Base-by-base conservation (phyloP, 1,140 invertebrate species). In the Marisa cornuarietis region DNA sequence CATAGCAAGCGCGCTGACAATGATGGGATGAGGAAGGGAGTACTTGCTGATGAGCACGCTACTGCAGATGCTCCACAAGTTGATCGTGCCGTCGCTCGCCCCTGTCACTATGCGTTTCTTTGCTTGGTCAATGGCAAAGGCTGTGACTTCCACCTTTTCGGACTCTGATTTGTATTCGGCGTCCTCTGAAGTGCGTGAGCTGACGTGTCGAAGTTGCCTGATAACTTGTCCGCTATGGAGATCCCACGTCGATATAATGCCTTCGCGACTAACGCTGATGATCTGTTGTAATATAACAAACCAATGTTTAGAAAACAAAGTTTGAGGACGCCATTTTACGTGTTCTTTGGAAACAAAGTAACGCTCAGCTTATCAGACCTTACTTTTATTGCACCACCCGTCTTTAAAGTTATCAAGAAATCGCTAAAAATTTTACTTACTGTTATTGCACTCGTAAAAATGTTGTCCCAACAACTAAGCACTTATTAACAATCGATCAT, bases 61-160 rank as follows among this genome's bases (percentile, higher is more conserved):
- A 5, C 94, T 95, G 85, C 95, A 94, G 58, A 95, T 88, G 80
- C 93, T 93, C 95, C 95, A 96, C 52, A 96, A 91, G 72, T 95
- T 91, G 14, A 96, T 90, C 88, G 95, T 94, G 5, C 95, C 95
- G 81, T 94, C 93, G 84, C 94, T 94, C 6, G 91, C 85, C 22
- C 85, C 86, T 16, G 95, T 95, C 13, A 93, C 94, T 9, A 96
- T 91, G 71, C 94, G 91, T 83, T 95, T 93, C 76, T 93, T 91
- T 2, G 93, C 92, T 2, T 93, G 92, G 90, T 95, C 94, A 88
- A 96, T 95, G 82, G 93, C 93, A 13, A 94, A 94, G 0, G 94
- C 93, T 0, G 95, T 77, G 42, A 66, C 18, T 65, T 77, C 76
- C 62, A 76, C 7, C 16, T 63, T 26, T 4, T 31, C 18, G 74